Evolutionary conservation across 2,797 vertebrate species (phyloP), one percentile per base, ranked within the genome.

Genomic region (Myiothlypis chrysogaster): DNA sequence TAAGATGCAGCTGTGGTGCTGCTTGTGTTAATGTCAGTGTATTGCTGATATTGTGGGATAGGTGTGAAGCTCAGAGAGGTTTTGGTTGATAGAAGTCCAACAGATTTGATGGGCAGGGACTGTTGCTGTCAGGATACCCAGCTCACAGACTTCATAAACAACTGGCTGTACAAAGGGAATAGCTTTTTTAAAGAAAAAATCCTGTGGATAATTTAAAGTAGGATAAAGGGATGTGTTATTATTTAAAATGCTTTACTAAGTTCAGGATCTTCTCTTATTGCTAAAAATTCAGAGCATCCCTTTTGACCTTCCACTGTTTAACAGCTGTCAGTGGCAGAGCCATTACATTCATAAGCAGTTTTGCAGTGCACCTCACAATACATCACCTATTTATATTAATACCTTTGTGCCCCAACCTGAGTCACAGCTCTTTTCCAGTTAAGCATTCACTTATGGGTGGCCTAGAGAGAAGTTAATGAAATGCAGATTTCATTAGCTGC

Each of bases 401-500:
- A 9, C 55, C 37, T 66, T 72, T 23, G 15, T 72, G 55, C 75
- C 50, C 55, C 70, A 79, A n/a, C 47, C 47, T 70, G 71, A 75
- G 78, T 72, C 28, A 7, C 55, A 76, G 47, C 87, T 91, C 50
- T 70, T 88, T 77, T 76, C 72, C 80, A 72, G 53, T 92, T 56
- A 92, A 69, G 71, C 78, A 53, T 85, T 89, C 72, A 55, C 25
- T 50, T 83, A 43, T 4, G 63, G 34, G 57, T 72, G 83, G 59
- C 81, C 76, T 79, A 28, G 47, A 2, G 12, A 94, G 79, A 92
- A 95, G 90, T 83, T 91, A 94, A 94, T 82, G 69, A 88, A 90
- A 95, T 84, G 46, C 83, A 73, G 57, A 81, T 55, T 60, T 93
- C 71, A 86, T 83, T 95, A 94, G 83, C 84, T 32, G 30, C 73